A percentile compares a stretch with the other conserved stretches of the same genome.
These are phyloP conservation scores for Xenopus tropicalis DNA, from an alignment of 2,113 vertebrate species.

Conservation along the genomic window DNA sequence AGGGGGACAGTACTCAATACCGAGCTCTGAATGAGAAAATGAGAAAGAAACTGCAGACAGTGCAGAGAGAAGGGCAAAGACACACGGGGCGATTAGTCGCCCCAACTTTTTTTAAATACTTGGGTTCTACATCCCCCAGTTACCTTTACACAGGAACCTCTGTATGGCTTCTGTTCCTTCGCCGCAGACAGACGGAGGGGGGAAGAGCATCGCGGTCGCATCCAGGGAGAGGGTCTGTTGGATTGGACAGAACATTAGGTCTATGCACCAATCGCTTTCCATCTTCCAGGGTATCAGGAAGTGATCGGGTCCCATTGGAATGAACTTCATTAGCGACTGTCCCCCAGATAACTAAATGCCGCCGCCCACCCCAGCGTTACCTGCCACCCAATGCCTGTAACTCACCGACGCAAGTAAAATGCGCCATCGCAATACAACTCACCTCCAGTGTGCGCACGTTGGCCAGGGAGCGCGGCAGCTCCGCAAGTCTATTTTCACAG, in stretches of 20 bases:
- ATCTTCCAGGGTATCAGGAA: no score
- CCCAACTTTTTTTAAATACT: background rate
- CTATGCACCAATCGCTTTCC: no score
- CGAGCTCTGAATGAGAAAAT: conserved; percentile 67
- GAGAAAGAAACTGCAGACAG: background rate
- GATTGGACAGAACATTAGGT: background rate
- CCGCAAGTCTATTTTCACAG: conserved; percentile 73
- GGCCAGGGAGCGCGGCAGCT: conserved; percentile 73
- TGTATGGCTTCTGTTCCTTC: conserved; percentile 80
- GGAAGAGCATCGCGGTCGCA: conserved; percentile 74
- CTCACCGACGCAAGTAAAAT: no score
- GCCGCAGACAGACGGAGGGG: conserved; percentile 70
- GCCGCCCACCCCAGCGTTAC: no score
- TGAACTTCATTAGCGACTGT: no score
- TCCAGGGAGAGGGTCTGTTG: conserved; percentile 82
- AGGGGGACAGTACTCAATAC: conserved; percentile 82
- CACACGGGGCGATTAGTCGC: no score
- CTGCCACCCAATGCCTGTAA: no score
- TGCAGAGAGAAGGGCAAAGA: no score
- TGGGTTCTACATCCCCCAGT: background rate
- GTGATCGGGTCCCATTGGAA: no score
- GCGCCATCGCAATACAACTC: no score
- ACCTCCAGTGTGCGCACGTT: conserved; percentile 80
- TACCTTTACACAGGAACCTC: conserved; percentile 83
- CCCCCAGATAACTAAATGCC: no score